phyloP scores from a whole-genome alignment of 2,113 vertebrate genomes.

The Arenaria interpres region DNA sequence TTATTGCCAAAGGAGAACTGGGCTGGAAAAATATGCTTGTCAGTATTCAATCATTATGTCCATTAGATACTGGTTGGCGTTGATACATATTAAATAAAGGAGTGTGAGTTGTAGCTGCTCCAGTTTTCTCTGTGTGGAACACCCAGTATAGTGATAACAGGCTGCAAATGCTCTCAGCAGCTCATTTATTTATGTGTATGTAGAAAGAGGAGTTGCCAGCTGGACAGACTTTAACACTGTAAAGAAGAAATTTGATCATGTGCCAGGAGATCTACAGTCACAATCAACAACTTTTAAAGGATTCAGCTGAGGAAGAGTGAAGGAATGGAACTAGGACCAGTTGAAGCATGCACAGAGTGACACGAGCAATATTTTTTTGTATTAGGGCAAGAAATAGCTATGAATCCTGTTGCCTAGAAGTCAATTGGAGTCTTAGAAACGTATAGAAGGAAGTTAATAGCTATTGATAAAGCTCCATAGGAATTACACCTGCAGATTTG shows the following conservation, averaged over 20 bases:
- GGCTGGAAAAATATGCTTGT: slow-evolving; percentile 52
- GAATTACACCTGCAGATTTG: background rate
- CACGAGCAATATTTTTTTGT: background rate
- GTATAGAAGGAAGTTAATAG: background rate
- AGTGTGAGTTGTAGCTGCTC: slow-evolving; percentile 2
- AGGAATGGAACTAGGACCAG: background rate
- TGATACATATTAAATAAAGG: slow-evolving; percentile 42
- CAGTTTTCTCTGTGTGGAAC: background rate
- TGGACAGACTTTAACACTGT: background rate
- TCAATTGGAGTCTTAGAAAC: background rate
- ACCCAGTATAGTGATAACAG: background rate
- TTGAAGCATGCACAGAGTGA: background rate
- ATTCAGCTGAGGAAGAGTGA: background rate
- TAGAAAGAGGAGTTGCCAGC: background rate
- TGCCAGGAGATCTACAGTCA: background rate
- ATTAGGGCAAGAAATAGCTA: background rate
- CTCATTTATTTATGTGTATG: background rate
- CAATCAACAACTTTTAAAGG: background rate
- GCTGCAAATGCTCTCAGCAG: slow-evolving; percentile 9
- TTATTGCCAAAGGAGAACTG: slow-evolving; percentile 59
- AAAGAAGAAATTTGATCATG: background rate
- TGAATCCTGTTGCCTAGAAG: background rate
- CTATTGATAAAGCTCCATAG: background rate
- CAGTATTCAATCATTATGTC: slow-evolving; percentile 49
- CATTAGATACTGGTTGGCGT: slow-evolving; percentile 38